Conservation (phyloP, 2,888 invertebrate species). For the Bombylius discolor region DNA sequence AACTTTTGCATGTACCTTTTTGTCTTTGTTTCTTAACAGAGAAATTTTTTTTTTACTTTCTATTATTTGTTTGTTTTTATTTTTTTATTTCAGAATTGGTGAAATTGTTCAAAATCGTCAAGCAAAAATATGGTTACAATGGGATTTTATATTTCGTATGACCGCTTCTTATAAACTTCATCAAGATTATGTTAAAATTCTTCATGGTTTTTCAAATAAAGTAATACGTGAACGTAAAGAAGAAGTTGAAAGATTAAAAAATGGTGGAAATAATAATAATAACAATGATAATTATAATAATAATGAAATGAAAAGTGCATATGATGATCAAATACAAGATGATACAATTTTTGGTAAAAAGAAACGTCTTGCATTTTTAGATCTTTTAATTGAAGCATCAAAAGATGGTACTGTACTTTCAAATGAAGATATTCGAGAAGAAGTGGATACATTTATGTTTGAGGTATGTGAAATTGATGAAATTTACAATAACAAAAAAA, state of each 20-base stretch:
- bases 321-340: slow-evolving; percentile 20
- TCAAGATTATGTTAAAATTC: slow-evolving; percentile 33
- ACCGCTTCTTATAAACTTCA: slow-evolving; percentile 43
- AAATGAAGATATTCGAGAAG: slow-evolving; percentile 43
- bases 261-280: slow-evolving; percentile 23
- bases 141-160: slow-evolving; percentile 45
- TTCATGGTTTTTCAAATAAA: slow-evolving; percentile 39
- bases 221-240: slow-evolving; percentile 39
- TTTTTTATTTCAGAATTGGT: slow-evolving; percentile 34
- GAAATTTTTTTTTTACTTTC: neutral
- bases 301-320: slow-evolving; percentile 21
- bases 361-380: slow-evolving; percentile 45
- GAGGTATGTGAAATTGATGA: slow-evolving; percentile 32
- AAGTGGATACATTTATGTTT: slow-evolving; percentile 54
- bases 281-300: slow-evolving; percentile 18
- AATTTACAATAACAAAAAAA: too few relatives aligned
- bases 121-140: slow-evolving; percentile 48
- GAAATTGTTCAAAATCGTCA: slow-evolving; percentile 41
- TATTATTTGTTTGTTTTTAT: neutral
- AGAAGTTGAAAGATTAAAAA: slow-evolving; percentile 26
- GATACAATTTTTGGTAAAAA: slow-evolving; percentile 30
- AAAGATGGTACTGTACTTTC: slow-evolving; percentile 37
- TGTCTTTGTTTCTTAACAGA: too few relatives aligned
- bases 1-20: too few relatives aligned
- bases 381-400: slow-evolving; percentile 44